Conservation (phyloP, 2,888 invertebrate species). For the Octodonta nipae region DNA sequence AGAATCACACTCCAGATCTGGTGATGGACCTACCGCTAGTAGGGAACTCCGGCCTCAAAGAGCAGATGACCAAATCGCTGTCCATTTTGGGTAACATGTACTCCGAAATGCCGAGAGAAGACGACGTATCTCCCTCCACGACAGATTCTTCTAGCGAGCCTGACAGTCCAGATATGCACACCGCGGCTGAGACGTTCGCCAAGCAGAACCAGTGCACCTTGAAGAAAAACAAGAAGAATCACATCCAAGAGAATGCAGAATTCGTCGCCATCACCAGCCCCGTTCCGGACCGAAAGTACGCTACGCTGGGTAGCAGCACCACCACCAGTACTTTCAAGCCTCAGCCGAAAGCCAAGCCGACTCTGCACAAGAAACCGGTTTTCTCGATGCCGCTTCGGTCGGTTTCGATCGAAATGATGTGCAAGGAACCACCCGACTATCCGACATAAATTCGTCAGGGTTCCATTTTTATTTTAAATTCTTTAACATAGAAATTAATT, state of each 20-base stretch:
- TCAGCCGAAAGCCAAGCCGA: slow-evolving; percentile 67
- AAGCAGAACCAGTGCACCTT: slow-evolving; percentile 66
- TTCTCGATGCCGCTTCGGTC: slow-evolving; percentile 38
- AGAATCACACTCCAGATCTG: slow-evolving; percentile 60
- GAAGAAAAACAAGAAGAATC: slow-evolving; percentile 51
- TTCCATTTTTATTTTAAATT: too few species aligned
- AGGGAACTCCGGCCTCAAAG: slow-evolving; percentile 31
- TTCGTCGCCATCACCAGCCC: slow-evolving; percentile 28
- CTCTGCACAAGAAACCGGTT: slow-evolving; percentile 58
- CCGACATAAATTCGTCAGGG: slow-evolving; percentile 20
- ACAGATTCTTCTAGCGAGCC: slow-evolving; percentile 11
- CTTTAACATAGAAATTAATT: too few species aligned
- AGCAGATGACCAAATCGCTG: slow-evolving; percentile 29
- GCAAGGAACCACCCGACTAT: slow-evolving; percentile 24
- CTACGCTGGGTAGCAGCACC: slow-evolving; percentile 23
- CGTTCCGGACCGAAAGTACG: slow-evolving; percentile 28
- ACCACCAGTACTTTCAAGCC: slow-evolving; percentile 47
- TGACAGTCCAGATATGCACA: slow-evolving; percentile 51
- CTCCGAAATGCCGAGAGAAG: slow-evolving; percentile 29
- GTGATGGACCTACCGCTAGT: slow-evolving; percentile 69
- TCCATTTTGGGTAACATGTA: slow-evolving; percentile 28
- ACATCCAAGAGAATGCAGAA: slow-evolving; percentile 24
- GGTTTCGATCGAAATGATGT: slow-evolving; percentile 25
- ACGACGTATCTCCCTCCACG: slow-evolving; percentile 15
- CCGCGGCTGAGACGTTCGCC: slow-evolving; percentile 64